Evolutionary conservation across 2,113 vertebrate genomes (phyloP).

Genomic region (Paramisgurnus dabryanus): DNA sequence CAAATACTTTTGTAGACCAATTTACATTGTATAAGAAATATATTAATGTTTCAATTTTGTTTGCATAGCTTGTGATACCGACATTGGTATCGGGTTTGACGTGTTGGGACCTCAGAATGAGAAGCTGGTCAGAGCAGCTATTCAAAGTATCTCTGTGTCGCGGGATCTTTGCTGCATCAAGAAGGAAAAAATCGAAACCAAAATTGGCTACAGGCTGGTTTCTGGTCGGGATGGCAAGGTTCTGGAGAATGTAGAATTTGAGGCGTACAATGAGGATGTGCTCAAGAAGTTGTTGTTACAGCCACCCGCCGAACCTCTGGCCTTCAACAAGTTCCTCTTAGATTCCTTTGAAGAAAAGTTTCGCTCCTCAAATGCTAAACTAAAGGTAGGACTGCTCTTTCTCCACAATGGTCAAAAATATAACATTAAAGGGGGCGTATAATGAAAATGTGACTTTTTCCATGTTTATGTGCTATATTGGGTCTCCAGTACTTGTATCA

Average conservation of each 20-base stretch:
- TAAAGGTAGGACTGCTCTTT: slow-evolving; percentile 67
- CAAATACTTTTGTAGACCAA: no score
- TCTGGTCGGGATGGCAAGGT: slow-evolving; percentile 39
- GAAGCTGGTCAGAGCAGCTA: slow-evolving; percentile 63
- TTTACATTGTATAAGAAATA: not conserved
- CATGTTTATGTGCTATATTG: no score
- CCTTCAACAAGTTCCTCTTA: slow-evolving; percentile 76
- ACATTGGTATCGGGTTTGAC: slow-evolving; percentile 82
- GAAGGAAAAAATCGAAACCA: slow-evolving; percentile 23
- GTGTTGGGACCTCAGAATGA: slow-evolving; percentile 67
- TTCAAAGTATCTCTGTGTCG: slow-evolving; percentile 58
- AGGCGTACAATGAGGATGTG: slow-evolving; percentile 64
- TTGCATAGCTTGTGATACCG: slow-evolving; percentile 74
- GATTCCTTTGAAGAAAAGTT: slow-evolving; percentile 73
- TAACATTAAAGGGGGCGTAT: no score
- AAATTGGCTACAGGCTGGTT: slow-evolving; percentile 71
- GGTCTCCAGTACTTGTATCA: no score
- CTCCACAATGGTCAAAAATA: no score
- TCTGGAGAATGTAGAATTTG: slow-evolving; percentile 76
- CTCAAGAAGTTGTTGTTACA: slow-evolving; percentile 73
- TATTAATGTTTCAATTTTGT: slow-evolving; percentile 8
- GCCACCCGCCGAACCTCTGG: slow-evolving; percentile 58
- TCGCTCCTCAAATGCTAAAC: slow-evolving; percentile 51
- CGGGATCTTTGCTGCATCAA: slow-evolving; percentile 64
- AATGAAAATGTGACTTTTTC: no score